A percentile compares a stretch with the other conserved stretches of the same genome.
These are phyloP conservation scores for Melikaiella ostensackeni DNA, from an alignment of 2,888 invertebrate genomes.

Conservation along the genomic window DNA sequence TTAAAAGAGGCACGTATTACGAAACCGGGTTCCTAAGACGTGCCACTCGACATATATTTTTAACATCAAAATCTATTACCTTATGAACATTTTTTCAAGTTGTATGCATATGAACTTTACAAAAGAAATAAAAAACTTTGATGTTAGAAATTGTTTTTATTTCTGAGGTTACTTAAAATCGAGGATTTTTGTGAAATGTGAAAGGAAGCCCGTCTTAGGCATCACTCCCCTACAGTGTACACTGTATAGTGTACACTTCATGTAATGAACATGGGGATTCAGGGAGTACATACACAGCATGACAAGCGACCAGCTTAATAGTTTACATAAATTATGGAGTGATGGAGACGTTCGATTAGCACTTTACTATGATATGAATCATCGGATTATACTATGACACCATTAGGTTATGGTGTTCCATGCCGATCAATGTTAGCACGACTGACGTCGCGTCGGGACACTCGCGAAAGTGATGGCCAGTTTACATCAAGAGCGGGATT, in stretches of 20 bases:
- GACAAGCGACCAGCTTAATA: slow-evolving; percentile 9
- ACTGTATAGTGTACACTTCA: not conserved
- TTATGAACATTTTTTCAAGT: no score
- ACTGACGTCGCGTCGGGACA: not conserved
- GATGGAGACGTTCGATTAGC: slow-evolving; percentile 24
- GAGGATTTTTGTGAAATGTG: no score
- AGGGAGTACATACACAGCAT: not conserved
- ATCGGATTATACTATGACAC: slow-evolving; percentile 28
- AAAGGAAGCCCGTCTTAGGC: no score
- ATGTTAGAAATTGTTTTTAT: no score
- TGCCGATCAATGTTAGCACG: not conserved
- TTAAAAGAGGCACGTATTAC: no score
- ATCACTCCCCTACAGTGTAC: no score
- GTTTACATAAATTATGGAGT: slow-evolving; percentile 31
- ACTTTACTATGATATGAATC: slow-evolving; percentile 28
- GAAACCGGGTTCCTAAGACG: no score
- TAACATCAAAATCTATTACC: no score
- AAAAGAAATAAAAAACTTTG: no score
- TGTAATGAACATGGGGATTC: slow-evolving; percentile 1
- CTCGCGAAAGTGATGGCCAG: slow-evolving; percentile 20
- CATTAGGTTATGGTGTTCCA: slow-evolving; percentile 17
- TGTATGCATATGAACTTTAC: no score
- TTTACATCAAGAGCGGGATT: slow-evolving; percentile 15
- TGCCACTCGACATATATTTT: no score
- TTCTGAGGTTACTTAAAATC: no score